These are phyloP conservation scores for Pungitius pungitius DNA, from an alignment of 2,113 vertebrate genomes.

Conservation along the genomic window DNA sequence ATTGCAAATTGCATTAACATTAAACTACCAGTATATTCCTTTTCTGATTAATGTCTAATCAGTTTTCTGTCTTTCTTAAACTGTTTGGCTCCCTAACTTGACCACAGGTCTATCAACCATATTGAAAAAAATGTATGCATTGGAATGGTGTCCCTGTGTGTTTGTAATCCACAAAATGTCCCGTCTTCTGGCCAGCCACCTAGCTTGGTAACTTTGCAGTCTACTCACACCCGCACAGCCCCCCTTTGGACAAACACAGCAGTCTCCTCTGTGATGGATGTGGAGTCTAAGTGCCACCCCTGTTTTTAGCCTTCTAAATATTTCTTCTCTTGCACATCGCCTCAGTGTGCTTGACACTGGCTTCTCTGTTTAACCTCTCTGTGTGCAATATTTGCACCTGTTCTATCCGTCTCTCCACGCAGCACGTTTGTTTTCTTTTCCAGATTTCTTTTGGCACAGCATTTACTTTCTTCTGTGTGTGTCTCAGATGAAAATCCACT, in stretches of 20 bases:
- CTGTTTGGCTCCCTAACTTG: background rate
- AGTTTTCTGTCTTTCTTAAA: background rate
- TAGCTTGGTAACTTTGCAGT: slow-evolving; percentile 67
- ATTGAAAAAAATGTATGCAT: slow-evolving; percentile 26
- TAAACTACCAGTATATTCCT: background rate
- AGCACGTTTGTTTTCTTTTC: slow-evolving; percentile 20
- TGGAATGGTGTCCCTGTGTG: background rate
- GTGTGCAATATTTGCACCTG: slow-evolving; percentile 80
- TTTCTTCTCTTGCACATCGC: slow-evolving; percentile 73
- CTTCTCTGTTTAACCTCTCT: slow-evolving; percentile 77
- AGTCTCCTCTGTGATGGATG: slow-evolving; percentile 79
- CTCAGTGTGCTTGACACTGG: slow-evolving; percentile 73
- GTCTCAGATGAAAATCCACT: slow-evolving; percentile 49
- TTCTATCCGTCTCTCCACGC: slow-evolving; percentile 62
- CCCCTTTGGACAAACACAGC: slow-evolving; percentile 76
- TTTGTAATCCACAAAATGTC: slow-evolving; percentile 37
- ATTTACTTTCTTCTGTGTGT: slow-evolving; percentile 40
- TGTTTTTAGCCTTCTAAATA: slow-evolving; percentile 81
- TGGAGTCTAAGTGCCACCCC: slow-evolving; percentile 75
- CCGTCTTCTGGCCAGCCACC: slow-evolving; percentile 49
- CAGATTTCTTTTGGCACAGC: background rate
- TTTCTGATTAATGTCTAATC: background rate
- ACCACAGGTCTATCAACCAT: slow-evolving; percentile 12
- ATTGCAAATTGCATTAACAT: background rate
- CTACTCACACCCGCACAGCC: slow-evolving; percentile 66